phyloP scores from a whole-genome alignment of 2,113 vertebrate genomes.

The Aix galericulata region DNA sequence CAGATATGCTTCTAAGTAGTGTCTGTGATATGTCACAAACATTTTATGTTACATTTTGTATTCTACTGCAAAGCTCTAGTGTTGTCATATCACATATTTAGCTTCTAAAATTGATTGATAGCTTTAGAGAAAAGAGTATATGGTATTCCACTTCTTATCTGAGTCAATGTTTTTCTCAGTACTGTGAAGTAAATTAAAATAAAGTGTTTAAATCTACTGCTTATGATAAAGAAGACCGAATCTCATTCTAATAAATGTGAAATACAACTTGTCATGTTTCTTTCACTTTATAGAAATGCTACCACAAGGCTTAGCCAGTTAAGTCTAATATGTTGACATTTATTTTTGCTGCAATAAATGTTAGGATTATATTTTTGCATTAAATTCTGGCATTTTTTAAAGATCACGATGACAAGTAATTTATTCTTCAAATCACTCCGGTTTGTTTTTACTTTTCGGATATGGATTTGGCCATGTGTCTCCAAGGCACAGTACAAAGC shows the following conservation, averaged over 20 bases:
- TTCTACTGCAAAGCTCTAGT: constrained; percentile 47
- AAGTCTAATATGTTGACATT: constrained; percentile 86
- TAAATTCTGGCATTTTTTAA: constrained; percentile 87
- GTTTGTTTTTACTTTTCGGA: constrained; percentile 82
- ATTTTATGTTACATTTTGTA: constrained; percentile 51
- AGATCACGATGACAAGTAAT: constrained; percentile 85
- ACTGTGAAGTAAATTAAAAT: constrained; percentile 80
- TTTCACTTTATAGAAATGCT: constrained; percentile 80
- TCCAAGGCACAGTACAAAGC: constrained; percentile 79
- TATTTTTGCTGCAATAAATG: constrained; percentile 86
- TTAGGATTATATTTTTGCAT: constrained; percentile 87
- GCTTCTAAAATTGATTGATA: constrained; percentile 70
- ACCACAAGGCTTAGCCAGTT: constrained; percentile 80
- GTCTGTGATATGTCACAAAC: constrained; percentile 18
- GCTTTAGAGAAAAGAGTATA: constrained; percentile 64
- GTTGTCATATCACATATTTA: constrained; percentile 74
- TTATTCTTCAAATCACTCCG: constrained; percentile 82
- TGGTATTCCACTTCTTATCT: constrained; percentile 65
- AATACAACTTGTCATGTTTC: constrained; percentile 81
- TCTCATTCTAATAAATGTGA: constrained; percentile 80
- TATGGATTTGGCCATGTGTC: constrained; percentile 81
- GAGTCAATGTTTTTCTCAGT: constrained; percentile 75
- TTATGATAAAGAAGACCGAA: constrained; percentile 81
- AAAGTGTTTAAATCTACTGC: constrained; percentile 80
- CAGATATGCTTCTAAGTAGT: neutral